Evolutionary conservation across 2,113 vertebrate genomes (phyloP), one percentile per base, ranked within the genome.

Genomic region (Rissa tridactyla): DNA sequence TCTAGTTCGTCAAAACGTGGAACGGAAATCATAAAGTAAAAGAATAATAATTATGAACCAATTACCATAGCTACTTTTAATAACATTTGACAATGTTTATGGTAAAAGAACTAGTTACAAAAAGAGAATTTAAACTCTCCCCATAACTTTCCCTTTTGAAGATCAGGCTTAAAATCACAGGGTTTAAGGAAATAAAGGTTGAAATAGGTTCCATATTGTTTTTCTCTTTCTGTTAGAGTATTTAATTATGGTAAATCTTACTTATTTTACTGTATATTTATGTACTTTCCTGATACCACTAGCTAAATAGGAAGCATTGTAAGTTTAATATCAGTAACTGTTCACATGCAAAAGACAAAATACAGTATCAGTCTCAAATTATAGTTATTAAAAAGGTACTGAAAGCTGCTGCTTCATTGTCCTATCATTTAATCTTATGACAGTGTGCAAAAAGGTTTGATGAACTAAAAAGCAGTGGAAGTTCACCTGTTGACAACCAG

Each of bases 361-460:
- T 88, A 46, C 62, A 49, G 1, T 81, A 9, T 73, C 71, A 12
- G 5, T 75, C 54, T 95, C 66, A 60, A 88, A 38, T 92, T 69
- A 30, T 1, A 72, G 51, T 52, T 87, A 34, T 77, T 84, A 86
- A 80, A 84, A 72, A 94, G 76, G 75, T 95, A 51, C 66, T 65
- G 44, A 95, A 93, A 92, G 82, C 71, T 84, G 34, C 76, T 95
- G 58, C 84, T 91, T 95, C 78, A 91, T 97, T 49, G 72, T 96
- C 92, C 69, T 93, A 94, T 97, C 60, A 34, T 95, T 95, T 96
- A 95, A 76, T 96, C 44, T 97, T 87, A 80, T 96, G 62, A 73
- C 96, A 99, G 99, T 99, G 99, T 97, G 98, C 99, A 88, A 98
- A 98, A 96, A 98, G 99, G 49, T 99, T 99, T 97, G 99, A 99